phyloP scores from a whole-genome alignment of 2,888 invertebrate species.

The Mylabris sibirica region DNA sequence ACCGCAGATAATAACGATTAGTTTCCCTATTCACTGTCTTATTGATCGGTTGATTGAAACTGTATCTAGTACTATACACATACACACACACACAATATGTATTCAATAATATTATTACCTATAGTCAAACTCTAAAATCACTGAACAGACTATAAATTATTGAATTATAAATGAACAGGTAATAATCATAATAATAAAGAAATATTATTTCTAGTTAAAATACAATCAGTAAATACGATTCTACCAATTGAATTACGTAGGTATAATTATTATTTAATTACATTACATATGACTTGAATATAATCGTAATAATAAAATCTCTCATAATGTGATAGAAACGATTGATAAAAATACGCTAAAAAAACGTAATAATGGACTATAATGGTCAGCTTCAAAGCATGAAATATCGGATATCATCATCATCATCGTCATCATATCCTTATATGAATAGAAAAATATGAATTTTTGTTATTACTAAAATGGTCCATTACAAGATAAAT shows the following conservation, averaged over 20 bases:
- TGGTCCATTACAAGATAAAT: constrained; percentile 5
- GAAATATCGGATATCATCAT: background rate
- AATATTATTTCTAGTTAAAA: background rate
- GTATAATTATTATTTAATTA: constrained; percentile 34
- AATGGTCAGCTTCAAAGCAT: background rate
- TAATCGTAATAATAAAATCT: constrained; percentile 27
- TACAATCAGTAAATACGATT: background rate
- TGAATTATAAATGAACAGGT: background rate
- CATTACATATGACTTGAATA: constrained; percentile 23
- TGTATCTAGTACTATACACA: too few species aligned
- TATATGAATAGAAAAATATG: background rate
- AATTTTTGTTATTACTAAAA: background rate
- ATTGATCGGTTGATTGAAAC: too few species aligned
- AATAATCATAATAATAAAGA: background rate
- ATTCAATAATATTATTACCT: too few species aligned
- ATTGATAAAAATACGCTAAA: background rate
- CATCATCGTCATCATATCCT: background rate
- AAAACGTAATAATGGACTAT: background rate
- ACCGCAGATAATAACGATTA: background rate
- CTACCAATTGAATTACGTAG: constrained; percentile 2
- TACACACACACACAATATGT: too few species aligned
- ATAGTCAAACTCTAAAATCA: background rate
- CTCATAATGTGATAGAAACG: background rate
- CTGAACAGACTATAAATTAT: background rate
- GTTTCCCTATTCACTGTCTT: too few species aligned